A percentile compares a stretch with the other conserved stretches of the same genome.
Evolutionary conservation across 2,888 invertebrate genomes (phyloP).

Genomic region (Crepidodera aurea): DNA sequence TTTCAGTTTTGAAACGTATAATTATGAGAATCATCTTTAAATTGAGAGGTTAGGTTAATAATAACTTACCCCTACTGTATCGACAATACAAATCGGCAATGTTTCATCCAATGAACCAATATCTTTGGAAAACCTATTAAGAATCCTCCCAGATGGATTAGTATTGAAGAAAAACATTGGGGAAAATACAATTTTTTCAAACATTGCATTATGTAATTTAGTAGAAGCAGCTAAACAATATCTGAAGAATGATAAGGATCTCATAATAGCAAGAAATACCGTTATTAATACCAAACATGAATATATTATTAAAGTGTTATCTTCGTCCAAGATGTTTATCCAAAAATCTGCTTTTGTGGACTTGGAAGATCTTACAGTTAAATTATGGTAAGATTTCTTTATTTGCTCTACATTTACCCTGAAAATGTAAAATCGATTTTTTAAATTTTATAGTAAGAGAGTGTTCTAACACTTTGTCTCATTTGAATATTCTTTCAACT

Average conservation of each 20-base stretch:
- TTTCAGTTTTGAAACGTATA: background rate
- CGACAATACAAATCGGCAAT: slow-evolving; percentile 56
- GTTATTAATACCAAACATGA: slow-evolving; percentile 48
- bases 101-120: slow-evolving; percentile 66
- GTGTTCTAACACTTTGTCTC: too few species aligned
- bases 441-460: too few species aligned
- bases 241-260: slow-evolving; percentile 63
- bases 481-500: slow-evolving; percentile 42
- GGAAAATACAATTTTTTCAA: slow-evolving; percentile 65
- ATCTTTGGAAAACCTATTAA: slow-evolving; percentile 76
- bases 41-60: background rate
- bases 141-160: slow-evolving; percentile 68
- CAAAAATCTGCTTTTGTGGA: slow-evolving; percentile 39
- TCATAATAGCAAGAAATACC: slow-evolving; percentile 58
- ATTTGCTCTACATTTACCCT: slow-evolving; percentile 58
- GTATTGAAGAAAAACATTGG: slow-evolving; percentile 74
- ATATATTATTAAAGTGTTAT: slow-evolving; percentile 58
- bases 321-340: slow-evolving; percentile 8
- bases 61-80: slow-evolving; percentile 53
- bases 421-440: background rate
- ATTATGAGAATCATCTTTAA: too few species aligned
- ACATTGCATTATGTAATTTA: slow-evolving; percentile 64
- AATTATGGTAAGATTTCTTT: slow-evolving; percentile 47
- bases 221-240: slow-evolving; percentile 64
- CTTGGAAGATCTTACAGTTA: background rate